Base-by-base conservation (phyloP, 2,888 invertebrate genomes). In the Coenonympha glycerion region DNA sequence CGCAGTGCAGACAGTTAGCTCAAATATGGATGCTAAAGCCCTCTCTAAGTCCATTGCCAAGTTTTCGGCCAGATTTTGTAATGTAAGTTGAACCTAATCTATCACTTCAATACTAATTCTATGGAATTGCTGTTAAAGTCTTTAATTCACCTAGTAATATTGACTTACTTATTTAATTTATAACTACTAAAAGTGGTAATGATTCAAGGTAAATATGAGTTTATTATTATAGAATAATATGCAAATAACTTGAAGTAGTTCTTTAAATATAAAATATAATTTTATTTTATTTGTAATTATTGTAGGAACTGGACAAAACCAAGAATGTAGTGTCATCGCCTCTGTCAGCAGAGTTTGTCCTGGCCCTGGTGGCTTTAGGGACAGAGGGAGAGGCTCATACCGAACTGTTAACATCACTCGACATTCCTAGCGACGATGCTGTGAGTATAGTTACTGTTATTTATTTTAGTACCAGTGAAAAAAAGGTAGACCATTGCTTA, bases 311-410 rank as follows among this genome's bases (percentile, higher is more conserved):
- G 39, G 70, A 75, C 6, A 81, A 81, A 58, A 65, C 58, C 21
- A 76, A 73, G 53, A 88, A 79, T 71, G 76, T 83, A 15, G 78
- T 88, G 3, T 82, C 87, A 15, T 89, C 89, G 3, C 88, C 89
- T 1, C 61, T 89, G 18, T 89, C 88, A 8, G 84, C 86, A 0
- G 87, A 88, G 61, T 73, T 81, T 61, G 65, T 88, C 21, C 59
- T 88, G 52, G 85, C 82, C 6, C 66, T 88, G 53, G 49, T 86
- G 45, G 61, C 87, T n/a, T 64, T 87, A 39, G 87, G 85, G 6
- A 68, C 78, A n/a, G 69, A 70, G 28, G 79, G 76, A 0, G 68
- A 71, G 0, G 73, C 81, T 5, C 86, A 84, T 53, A 44, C 63
- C 1, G 81, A 87, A 60, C 65, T 87, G 11, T 63, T 84, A 3